Conservation (phyloP, 2,113 vertebrate genomes). For the Protomyctophum bolini region DNA sequence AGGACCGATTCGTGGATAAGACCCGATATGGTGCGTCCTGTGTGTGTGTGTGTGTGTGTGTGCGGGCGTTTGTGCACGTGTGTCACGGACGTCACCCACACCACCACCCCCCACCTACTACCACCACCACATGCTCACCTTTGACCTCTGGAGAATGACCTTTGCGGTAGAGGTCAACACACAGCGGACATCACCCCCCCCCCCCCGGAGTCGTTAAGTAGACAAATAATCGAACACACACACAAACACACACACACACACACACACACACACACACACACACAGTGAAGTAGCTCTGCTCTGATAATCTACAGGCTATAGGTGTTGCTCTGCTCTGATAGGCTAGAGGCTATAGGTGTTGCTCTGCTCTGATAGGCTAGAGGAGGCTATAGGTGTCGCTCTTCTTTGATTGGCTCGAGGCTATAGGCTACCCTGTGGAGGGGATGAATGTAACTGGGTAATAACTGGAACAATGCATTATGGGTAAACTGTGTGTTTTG, state of each 20-base stretch:
- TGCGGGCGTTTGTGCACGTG: not conserved
- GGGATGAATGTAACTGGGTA: slow-evolving; percentile 50
- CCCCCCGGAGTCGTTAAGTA: slow-evolving; percentile 58
- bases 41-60: too few relatives aligned
- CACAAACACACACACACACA: not conserved
- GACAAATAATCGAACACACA: slow-evolving; percentile 69
- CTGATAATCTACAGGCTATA: too few relatives aligned
- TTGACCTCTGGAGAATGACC: slow-evolving; percentile 67
- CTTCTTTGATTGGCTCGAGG: too few relatives aligned
- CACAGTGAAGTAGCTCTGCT: too few relatives aligned
- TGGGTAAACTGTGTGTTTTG: slow-evolving; percentile 80
- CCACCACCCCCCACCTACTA: slow-evolving; percentile 3
- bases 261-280: slow-evolving; percentile 1
- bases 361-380: slow-evolving; percentile 46
- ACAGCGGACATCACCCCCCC: slow-evolving; percentile 42
- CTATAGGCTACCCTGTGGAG: slow-evolving; percentile 61
- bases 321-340: too few relatives aligned
- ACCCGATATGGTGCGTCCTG: slow-evolving; percentile 50
- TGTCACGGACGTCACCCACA: not conserved
- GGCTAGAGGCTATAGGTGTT: slow-evolving; percentile 3
- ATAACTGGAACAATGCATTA: slow-evolving; percentile 69
- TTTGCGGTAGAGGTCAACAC: slow-evolving; percentile 50
- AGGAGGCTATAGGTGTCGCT: too few relatives aligned
- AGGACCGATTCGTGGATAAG: slow-evolving; percentile 50
- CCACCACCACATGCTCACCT: slow-evolving; percentile 45